Base-by-base conservation (phyloP, 2,888 invertebrate species). In the Pristionchus mayeri region DNA sequence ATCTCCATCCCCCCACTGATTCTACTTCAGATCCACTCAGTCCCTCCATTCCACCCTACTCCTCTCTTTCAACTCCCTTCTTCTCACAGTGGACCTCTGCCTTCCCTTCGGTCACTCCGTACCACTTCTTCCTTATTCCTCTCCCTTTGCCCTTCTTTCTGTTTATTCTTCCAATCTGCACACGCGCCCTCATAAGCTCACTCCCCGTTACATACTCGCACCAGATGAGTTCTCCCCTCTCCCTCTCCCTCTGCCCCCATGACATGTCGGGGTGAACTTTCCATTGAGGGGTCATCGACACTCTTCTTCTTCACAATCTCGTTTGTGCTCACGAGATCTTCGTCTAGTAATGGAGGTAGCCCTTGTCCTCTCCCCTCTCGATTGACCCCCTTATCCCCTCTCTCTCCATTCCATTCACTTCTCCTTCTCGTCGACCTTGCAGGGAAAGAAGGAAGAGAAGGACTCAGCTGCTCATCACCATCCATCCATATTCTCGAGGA, bases 101-200 rank as follows among this genome's bases (percentile, higher is more conserved):
- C 57, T 24, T 57, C n/a, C 60, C 60, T 6, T 60, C 34, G 67
- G 67, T 67, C 67, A 67, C 67, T 34, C 67, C 71, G 71, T 71
- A 71, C 71, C 71, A 71, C 71, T 71, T 71, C 54, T 54, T 21
- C 54, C 54, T 54, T 21, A 7, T 54, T n/a, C 54, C 54, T 54
- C 21, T 21, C 54, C 21, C n/a, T 16, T 4, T 54, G 71, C 71
- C 71, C 71, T 71, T 71, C 71, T 71, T 44, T 71, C 71, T 71
- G 71, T 71, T 71, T 71, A 71, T 71, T 34, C 21, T 37, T 37
- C 44, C 71, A 71, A 71, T 71, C 71, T 34, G 40, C 71, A 71
- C 71, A 71, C 40, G 40, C 71, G 0, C 71, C 16, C 37, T 30
- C 63, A 63, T 63, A 63, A 63, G 63, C 63, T 34, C 63, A 30